phyloP scores from a whole-genome alignment of 2,888 invertebrate species.

The Xanthostigma xanthostigma region DNA sequence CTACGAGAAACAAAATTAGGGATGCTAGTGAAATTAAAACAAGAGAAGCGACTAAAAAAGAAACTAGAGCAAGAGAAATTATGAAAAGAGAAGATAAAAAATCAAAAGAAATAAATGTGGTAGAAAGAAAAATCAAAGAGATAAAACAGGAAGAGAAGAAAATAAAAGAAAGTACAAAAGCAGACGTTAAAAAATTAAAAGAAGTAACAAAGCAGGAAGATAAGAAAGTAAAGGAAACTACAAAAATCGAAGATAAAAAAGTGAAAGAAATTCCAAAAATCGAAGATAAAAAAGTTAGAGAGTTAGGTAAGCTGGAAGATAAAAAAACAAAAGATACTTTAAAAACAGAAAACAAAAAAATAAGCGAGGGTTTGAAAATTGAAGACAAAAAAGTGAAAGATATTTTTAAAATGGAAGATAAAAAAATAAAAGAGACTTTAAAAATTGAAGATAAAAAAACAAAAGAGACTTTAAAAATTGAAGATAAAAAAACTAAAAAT shows the following conservation, averaged over 20 bases:
- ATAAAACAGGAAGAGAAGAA: slow-evolving; percentile 4
- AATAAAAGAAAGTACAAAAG: slow-evolving; percentile 12
- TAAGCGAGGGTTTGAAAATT: slow-evolving; percentile 12
- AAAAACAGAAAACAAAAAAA: slow-evolving; percentile 4
- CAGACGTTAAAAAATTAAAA: slow-evolving; percentile 15
- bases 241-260: slow-evolving; percentile 11
- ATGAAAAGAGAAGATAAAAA: slow-evolving; percentile 4
- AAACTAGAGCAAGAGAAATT: neutral
- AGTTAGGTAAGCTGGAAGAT: slow-evolving; percentile 2
- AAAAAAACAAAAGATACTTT: slow-evolving; percentile 5
- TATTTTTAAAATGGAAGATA: slow-evolving; percentile 14
- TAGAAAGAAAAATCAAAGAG: slow-evolving; percentile 4
- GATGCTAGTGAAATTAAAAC: neutral
- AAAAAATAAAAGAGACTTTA: slow-evolving; percentile 6
- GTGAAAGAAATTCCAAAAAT: neutral
- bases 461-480: neutral
- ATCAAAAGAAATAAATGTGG: slow-evolving; percentile 7
- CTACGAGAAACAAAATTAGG: neutral
- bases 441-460: slow-evolving; percentile 11
- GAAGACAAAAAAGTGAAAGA: slow-evolving; percentile 15
- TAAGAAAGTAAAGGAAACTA: slow-evolving; percentile 6
- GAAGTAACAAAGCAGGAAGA: slow-evolving; percentile 14
- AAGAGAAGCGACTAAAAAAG: neutral
- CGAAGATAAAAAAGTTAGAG: neutral
- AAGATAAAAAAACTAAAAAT: neutral